A percentile compares a stretch with the other conserved stretches of the same genome.
phyloP scores from a whole-genome alignment of 2,113 vertebrate species.

The Pseudonaja textilis region DNA sequence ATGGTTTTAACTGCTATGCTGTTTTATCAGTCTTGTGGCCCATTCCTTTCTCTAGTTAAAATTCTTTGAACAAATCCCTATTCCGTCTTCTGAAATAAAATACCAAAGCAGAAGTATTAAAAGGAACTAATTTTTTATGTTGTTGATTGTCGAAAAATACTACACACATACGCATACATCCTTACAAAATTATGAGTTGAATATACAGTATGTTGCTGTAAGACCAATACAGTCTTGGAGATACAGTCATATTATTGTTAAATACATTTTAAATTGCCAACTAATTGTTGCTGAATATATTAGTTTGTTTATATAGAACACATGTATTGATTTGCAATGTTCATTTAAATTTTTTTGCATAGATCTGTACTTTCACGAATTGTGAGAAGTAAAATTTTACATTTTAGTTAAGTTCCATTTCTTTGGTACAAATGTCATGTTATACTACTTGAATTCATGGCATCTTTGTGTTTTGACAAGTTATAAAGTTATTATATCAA shows the following conservation, averaged over 20 bases:
- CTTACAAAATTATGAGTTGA: not conserved
- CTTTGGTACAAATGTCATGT: conserved; percentile 41
- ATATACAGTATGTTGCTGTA: conserved; percentile 25
- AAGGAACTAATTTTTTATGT: not conserved
- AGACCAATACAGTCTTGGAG: conserved; percentile 2
- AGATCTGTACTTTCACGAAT: conserved; percentile 42
- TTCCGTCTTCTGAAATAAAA: not conserved
- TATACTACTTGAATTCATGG: not conserved
- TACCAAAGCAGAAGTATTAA: not conserved
- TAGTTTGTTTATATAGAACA: conserved; percentile 32
- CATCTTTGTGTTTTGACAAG: not conserved
- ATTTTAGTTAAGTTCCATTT: conserved; percentile 52
- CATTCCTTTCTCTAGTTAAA: conserved; percentile 9
- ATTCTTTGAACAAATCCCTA: not conserved
- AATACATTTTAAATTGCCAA: not conserved
- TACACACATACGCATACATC: not conserved
- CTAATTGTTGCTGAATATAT: conserved; percentile 31
- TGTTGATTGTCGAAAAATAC: not conserved
- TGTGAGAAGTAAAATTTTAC: conserved; percentile 42
- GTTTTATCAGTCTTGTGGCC: not conserved
- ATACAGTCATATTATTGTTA: conserved; percentile 7
- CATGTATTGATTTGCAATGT: conserved; percentile 20
- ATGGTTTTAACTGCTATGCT: not conserved
- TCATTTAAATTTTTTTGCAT: conserved; percentile 57
- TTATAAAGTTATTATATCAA: conserved; percentile 12